phyloP scores from a whole-genome alignment of 2,113 vertebrate species.

The Leptocoma aspasia region DNA sequence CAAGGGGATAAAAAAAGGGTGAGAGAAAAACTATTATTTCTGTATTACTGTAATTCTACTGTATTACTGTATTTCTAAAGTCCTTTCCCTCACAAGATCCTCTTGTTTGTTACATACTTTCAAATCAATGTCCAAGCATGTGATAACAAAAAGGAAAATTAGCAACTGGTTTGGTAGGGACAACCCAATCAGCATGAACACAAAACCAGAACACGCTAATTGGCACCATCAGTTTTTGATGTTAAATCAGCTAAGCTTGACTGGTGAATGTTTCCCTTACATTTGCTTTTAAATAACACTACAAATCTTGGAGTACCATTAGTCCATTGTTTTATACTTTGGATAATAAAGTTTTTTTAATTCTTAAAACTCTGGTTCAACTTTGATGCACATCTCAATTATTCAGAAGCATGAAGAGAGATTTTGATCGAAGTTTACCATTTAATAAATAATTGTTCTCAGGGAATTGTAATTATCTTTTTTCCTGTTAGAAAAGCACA shows the following conservation, averaged over 20 bases:
- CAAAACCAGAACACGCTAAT: not conserved
- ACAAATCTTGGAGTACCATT: not conserved
- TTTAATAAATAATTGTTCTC: not conserved
- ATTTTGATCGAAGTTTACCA: not conserved
- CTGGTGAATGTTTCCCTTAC: not conserved
- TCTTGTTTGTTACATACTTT: not conserved
- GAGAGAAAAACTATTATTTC: not conserved
- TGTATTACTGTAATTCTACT: not conserved
- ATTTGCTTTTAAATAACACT: not conserved
- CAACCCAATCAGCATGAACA: not conserved
- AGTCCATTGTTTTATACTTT: not conserved
- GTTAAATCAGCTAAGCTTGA: not conserved
- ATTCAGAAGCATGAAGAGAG: not conserved
- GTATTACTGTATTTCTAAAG: not conserved
- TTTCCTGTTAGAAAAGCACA: not conserved
- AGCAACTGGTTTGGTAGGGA: not conserved
- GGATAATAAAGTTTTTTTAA: not conserved
- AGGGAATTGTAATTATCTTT: not conserved
- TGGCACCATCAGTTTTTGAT: not conserved
- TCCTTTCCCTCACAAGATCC: not conserved
- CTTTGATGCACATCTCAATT: not conserved
- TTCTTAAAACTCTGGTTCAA: not conserved
- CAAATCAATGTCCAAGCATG: not conserved
- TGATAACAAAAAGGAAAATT: not conserved
- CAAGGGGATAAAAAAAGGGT: not conserved